These are phyloP conservation scores for Progne subis DNA, from an alignment of 2,113 vertebrate genomes.

Conservation along the genomic window DNA sequence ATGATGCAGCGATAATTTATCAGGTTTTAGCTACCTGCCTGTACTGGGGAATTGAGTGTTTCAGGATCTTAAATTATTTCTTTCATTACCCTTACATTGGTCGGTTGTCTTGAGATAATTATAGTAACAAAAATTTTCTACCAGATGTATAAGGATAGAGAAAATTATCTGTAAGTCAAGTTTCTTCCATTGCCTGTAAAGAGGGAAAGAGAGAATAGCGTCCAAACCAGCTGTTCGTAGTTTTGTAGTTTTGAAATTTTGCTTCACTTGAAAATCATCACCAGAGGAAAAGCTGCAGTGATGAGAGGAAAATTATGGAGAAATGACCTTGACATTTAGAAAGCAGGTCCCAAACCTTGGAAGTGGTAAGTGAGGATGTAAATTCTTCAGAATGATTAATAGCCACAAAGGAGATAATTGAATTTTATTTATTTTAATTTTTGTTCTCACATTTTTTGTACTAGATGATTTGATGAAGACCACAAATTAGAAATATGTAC, in stretches of 20 bases:
- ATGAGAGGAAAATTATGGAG: background rate
- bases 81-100: background rate
- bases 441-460: background rate
- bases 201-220: background rate
- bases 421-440: background rate
- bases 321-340: background rate
- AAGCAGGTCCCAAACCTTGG: background rate
- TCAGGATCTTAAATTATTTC: background rate
- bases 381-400: background rate
- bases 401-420: background rate
- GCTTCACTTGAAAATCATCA: background rate
- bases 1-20: constrained; percentile 12
- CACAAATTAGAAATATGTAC: background rate
- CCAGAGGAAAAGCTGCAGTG: background rate
- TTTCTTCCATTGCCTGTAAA: background rate
- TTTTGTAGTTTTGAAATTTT: background rate
- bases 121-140: background rate
- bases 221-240: background rate
- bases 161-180: background rate
- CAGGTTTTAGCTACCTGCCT: background rate
- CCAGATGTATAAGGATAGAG: background rate
- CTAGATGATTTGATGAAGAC: background rate
- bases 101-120: background rate
- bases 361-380: background rate
- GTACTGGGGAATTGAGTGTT: background rate